Base-by-base conservation (phyloP, 2,113 vertebrate species). In the Mixornis gularis region DNA sequence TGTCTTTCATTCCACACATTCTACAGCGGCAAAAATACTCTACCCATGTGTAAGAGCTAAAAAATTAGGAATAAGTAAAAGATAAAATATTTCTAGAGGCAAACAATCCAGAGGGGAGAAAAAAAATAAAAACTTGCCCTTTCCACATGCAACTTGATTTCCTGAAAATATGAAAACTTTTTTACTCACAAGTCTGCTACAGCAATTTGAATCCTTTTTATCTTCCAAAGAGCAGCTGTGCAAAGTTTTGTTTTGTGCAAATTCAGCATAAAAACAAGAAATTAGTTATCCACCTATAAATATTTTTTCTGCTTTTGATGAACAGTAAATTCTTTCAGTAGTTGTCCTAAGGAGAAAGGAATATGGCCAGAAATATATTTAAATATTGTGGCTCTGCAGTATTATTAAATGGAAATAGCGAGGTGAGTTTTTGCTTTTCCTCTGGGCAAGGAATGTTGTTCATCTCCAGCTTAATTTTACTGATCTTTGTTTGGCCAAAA, bases 161-260 rank as follows among this genome's bases (percentile, higher is more conserved):
- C 56, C 85, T 95, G 78, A 92, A 91, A 52, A 89, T 92, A 93
- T 91, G 73, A 96, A 93, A 95, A 62, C 18, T 80, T 85, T 94
- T 93, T 53, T 22, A 56, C 56, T 94, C 71, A 70, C 71, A 90
- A 92, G 80, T 70, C 53, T 83, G 78, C 68, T 76, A 94, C 64
- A 92, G 68, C 44, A 91, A 94, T 94, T 95, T 95, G 24, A 94
- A 93, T 92, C 51, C 66, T 95, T 96, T 96, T 96, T 96, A 97
- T 96, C 95, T 96, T 85, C 64, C 89, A 95, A 96, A 80, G 64
- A 94, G 58, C 96, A 97, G 95, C 92, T 94, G 85, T 87, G 77
- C 80, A 89, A 79, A 49, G 86, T 87, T 96, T 94, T 92, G 92
- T 94, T 94, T 94, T 80, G 17, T 91, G 89, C 58, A 85, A 95